These are phyloP conservation scores for Thecophora atra DNA, from an alignment of 2,888 invertebrate species.

Conservation along the genomic window DNA sequence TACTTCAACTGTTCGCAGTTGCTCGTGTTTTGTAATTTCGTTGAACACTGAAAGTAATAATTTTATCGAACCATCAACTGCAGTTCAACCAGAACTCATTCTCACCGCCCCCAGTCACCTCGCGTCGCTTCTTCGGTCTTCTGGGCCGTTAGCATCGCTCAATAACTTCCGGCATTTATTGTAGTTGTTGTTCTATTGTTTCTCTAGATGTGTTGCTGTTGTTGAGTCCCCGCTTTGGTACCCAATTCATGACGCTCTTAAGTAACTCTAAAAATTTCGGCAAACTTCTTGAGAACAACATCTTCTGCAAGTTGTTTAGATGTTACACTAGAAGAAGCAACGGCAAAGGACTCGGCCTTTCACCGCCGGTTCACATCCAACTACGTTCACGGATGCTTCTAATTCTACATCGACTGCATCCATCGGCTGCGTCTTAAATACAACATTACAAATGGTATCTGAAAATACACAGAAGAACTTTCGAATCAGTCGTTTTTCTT, in stretches of 20 bases:
- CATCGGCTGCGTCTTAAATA: constrained; percentile 36
- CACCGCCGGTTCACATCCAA: neutral
- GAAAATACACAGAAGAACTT: constrained; percentile 38
- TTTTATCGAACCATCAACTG: constrained; percentile 61
- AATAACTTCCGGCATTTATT: constrained; percentile 55
- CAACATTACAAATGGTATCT: constrained; percentile 40
- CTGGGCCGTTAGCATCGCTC: constrained; percentile 44
- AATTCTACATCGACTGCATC: constrained; percentile 27
- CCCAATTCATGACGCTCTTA: constrained; percentile 23
- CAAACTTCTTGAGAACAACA: constrained; percentile 13
- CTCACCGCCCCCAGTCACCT: neutral
- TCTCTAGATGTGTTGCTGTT: constrained; percentile 4
- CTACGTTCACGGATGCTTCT: constrained; percentile 1
- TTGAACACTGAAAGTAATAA: constrained; percentile 57
- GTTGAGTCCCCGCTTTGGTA: constrained; percentile 2
- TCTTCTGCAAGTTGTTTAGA: constrained; percentile 31
- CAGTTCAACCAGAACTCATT: constrained; percentile 35
- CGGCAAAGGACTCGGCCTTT: neutral
- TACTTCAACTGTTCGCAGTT: constrained; percentile 35
- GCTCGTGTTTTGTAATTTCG: constrained; percentile 39
- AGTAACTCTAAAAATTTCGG: constrained; percentile 35
- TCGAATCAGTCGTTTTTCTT: constrained; percentile 36
- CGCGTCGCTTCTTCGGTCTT: constrained; percentile 5
- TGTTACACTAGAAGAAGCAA: neutral
- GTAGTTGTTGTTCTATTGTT: constrained; percentile 10